Percentiles rank a stretch among this genome's conserved stretches.
Conservation (phyloP, 2,113 vertebrate genomes). For the Pseudopipra pipra region DNA sequence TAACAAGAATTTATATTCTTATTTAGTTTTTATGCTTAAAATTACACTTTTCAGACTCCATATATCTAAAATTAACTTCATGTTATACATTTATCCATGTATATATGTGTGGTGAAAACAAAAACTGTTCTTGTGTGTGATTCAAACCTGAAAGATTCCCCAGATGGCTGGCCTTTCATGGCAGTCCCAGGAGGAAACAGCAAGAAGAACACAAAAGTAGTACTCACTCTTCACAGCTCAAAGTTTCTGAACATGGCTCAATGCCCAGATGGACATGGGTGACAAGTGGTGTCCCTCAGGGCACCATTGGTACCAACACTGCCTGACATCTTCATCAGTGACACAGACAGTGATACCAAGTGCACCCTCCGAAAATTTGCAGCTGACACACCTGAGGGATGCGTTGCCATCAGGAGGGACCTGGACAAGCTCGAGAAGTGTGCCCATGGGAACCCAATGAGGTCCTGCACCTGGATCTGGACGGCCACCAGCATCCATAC, state of each 20-base stretch:
- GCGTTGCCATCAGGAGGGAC: not conserved
- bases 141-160: not conserved
- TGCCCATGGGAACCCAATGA: not conserved
- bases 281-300: not conserved
- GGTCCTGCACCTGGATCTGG: not conserved
- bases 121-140: not conserved
- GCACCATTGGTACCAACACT: not conserved
- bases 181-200: not conserved
- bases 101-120: not conserved
- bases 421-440: not conserved
- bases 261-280: not conserved
- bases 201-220: not conserved
- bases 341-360: not conserved
- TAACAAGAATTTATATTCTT: not conserved
- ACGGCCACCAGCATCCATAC: not conserved
- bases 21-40: not conserved
- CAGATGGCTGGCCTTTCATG: not conserved
- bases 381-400: not conserved
- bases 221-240: not conserved
- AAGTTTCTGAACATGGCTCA: not conserved
- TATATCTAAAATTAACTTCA: not conserved
- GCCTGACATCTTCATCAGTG: accelerated
- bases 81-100: not conserved
- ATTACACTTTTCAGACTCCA: not conserved
- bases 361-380: not conserved